A percentile compares a stretch with the other conserved stretches of the same genome.
Evolutionary conservation across 2,888 invertebrate genomes (phyloP).

Genomic region (Standfussiana lucernea): DNA sequence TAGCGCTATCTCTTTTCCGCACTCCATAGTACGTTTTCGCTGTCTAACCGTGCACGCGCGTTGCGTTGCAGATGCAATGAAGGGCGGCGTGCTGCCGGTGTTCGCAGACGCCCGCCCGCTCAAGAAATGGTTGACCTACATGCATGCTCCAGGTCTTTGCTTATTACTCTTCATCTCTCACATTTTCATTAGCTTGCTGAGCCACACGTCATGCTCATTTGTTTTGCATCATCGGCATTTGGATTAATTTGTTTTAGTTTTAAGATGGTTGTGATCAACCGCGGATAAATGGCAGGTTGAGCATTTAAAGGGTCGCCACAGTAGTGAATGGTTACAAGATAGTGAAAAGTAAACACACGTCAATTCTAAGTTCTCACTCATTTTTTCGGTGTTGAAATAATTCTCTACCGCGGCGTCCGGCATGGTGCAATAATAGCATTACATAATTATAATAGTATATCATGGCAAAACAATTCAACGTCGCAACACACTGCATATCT

Average conservation of each 20-base stretch:
- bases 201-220: constrained; percentile 39
- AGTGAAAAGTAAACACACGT: not conserved
- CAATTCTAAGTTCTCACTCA: not conserved
- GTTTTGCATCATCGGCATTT: constrained; percentile 48
- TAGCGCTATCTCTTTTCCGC: constrained; percentile 9
- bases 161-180: constrained; percentile 80
- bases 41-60: constrained; percentile 72
- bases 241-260: constrained; percentile 19
- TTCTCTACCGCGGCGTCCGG: not conserved
- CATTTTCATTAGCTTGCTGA: constrained; percentile 34
- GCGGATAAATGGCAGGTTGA: constrained; percentile 12
- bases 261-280: not conserved
- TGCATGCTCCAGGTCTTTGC: constrained; percentile 90
- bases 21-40: constrained; percentile 32
- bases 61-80: constrained; percentile 88
- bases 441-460: not conserved
- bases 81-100: constrained; percentile 84
- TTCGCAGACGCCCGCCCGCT: constrained; percentile 84
- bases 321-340: not conserved
- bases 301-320: not conserved
- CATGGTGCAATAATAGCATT: not conserved
- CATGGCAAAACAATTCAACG: not conserved
- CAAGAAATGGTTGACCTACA: constrained; percentile 90
- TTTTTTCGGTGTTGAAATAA: not conserved
- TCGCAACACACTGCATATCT: not conserved